These are phyloP conservation scores for Melanerpes aurifrons DNA, from an alignment of 2,113 vertebrate genomes.

Conservation along the genomic window DNA sequence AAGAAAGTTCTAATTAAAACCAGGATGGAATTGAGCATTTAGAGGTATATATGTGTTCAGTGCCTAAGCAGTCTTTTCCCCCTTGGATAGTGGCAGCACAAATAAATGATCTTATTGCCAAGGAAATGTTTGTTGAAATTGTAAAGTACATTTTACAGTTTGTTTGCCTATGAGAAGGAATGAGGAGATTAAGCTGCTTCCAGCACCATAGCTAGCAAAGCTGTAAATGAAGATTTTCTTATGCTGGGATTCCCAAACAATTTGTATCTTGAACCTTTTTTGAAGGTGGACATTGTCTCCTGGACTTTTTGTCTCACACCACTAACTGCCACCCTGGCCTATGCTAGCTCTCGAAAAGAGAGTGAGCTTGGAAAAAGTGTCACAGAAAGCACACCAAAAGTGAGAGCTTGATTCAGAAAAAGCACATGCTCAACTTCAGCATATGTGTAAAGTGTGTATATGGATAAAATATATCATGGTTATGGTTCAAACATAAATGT, in stretches of 20 bases:
- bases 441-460: not conserved
- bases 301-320: not conserved
- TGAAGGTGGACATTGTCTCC: not conserved
- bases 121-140: conserved; percentile 46
- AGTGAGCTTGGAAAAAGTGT: not conserved
- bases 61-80: not conserved
- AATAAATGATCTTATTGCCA: conserved; percentile 39
- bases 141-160: conserved; percentile 51
- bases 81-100: conserved; percentile 20
- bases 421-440: not conserved
- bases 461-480: not conserved
- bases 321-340: not conserved
- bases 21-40: conserved; percentile 44
- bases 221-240: conserved; percentile 22
- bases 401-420: not conserved
- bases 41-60: not conserved
- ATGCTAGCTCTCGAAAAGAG: not conserved
- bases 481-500: not conserved
- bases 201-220: conserved; percentile 16
- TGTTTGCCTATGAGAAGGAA: not conserved
- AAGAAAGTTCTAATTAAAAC: conserved; percentile 71
- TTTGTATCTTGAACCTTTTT: not conserved
- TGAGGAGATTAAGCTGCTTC: conserved; percentile 37
- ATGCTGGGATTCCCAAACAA: not conserved
- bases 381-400: not conserved